Evolutionary conservation across 2,113 vertebrate species (phyloP).

Genomic region (Gambusia affinis): DNA sequence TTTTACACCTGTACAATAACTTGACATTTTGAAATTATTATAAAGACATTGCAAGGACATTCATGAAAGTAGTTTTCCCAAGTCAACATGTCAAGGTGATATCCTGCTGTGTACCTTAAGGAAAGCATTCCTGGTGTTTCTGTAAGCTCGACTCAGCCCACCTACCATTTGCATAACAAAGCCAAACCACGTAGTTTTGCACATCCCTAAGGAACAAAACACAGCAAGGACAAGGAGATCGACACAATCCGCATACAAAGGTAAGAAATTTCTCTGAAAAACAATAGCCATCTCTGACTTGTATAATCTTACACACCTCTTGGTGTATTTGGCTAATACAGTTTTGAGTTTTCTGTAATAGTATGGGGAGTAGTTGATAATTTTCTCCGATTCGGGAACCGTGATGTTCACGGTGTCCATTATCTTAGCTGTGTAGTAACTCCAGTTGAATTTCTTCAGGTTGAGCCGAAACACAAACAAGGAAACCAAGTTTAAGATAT

Average conservation of each 20-base stretch:
- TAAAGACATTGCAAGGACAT: too few species aligned
- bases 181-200: conserved; percentile 94
- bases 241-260: conserved; percentile 6
- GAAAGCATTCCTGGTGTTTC: conserved; percentile 89
- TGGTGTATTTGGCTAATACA: conserved; percentile 84
- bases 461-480: conserved; percentile 6
- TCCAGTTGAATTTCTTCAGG: conserved; percentile 88
- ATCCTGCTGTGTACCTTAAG: conserved; percentile 83
- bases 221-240: conserved; percentile 16
- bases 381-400: conserved; percentile 82
- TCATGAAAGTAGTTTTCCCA: too few species aligned
- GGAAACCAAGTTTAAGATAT: neutral
- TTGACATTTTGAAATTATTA: too few species aligned
- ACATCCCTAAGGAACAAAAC: conserved; percentile 81
- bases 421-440: conserved; percentile 87
- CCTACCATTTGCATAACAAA: conserved; percentile 91
- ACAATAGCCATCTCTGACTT: neutral
- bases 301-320: conserved; percentile 81
- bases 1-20: neutral
- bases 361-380: conserved; percentile 90
- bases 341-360: conserved; percentile 87
- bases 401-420: conserved; percentile 87
- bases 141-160: conserved; percentile 89
- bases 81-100: neutral
- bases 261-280: neutral